These are phyloP conservation scores for Pangasius krempfi DNA, from an alignment of 2,797 vertebrate species.

Conservation along the genomic window DNA sequence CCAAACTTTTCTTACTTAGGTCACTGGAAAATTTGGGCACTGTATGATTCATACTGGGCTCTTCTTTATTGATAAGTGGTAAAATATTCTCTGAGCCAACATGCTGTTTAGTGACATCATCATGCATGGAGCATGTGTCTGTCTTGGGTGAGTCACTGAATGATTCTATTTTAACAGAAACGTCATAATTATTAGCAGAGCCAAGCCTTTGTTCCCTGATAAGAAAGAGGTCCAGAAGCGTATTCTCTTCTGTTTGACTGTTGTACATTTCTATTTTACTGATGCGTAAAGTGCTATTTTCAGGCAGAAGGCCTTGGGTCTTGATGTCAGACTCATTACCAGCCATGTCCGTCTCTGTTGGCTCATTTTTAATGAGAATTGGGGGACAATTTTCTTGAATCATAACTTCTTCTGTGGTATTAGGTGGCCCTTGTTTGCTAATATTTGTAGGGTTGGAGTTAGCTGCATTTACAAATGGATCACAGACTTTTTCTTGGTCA, in stretches of 20 bases:
- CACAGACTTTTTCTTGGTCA: background rate
- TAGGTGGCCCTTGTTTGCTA: background rate
- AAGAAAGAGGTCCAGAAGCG: background rate
- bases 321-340: background rate
- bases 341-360: background rate
- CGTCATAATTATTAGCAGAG: background rate
- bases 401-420: background rate
- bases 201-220: background rate
- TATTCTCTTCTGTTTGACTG: background rate
- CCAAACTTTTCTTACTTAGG: background rate
- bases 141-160: background rate
- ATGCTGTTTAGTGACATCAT: background rate
- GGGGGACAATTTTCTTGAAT: background rate
- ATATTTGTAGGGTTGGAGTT: background rate
- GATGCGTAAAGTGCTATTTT: background rate
- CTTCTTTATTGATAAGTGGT: background rate
- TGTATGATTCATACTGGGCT: background rate
- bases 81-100: background rate
- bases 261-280: conserved; percentile 5
- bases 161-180: conserved; percentile 22
- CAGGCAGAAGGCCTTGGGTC: background rate
- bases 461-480: background rate
- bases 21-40: background rate
- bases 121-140: background rate
- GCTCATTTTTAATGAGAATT: conserved; percentile 27